Base-by-base conservation (phyloP, 1,140 invertebrate genomes). In the Hermetia illucens region DNA sequence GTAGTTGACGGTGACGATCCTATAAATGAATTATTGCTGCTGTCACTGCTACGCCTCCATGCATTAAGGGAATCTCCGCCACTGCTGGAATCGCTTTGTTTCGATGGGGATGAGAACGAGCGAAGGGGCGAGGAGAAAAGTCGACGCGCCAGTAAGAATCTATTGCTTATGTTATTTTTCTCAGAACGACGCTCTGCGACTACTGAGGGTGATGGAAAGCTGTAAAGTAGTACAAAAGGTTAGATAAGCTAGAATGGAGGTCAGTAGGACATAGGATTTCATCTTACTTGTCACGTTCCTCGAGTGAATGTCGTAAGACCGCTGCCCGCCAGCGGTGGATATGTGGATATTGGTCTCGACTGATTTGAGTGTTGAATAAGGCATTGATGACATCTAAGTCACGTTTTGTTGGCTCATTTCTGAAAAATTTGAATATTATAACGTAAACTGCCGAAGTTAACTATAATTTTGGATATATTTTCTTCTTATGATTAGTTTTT, bases 331-430 rank as follows among this genome's bases (percentile, higher is more conserved):
- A 85, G 27, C 69, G 67, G 51, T 73, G 72, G 41, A 82, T 68
- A 48, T 69, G 65, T n/a, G 80, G 79, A 58, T 70, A 76, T 41
- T 68, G 52, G 17, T 66, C 58, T 18, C 65, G 49, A 20, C 64
- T 58, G 31, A 82, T 54, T 6, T 60, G 20, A 36, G 61, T 53
- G 40, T 66, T 47, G 21, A 61, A 48, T 39, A 83, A 51, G 5
- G 79, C 79, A 47, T 77, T 75, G 40, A 68, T 74, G 31, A 82
- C 79, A 22, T 77, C 67, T 39, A 72, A 61, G 59, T 85, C 81
- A 36, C 74, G 68, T 52, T 79, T 81, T 0, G 73, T 72, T 13
- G 78, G 76, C 42, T 68, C 63, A 44, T 71, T 67, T 8, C 77
- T 80, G 50, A 36, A 68, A 44, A 43, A 44, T 41, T 33, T 15